A percentile compares a stretch with the other conserved stretches of the same genome.
Conservation (phyloP, 2,888 invertebrate species). For the Ptycholaimellus sp. region DNA sequence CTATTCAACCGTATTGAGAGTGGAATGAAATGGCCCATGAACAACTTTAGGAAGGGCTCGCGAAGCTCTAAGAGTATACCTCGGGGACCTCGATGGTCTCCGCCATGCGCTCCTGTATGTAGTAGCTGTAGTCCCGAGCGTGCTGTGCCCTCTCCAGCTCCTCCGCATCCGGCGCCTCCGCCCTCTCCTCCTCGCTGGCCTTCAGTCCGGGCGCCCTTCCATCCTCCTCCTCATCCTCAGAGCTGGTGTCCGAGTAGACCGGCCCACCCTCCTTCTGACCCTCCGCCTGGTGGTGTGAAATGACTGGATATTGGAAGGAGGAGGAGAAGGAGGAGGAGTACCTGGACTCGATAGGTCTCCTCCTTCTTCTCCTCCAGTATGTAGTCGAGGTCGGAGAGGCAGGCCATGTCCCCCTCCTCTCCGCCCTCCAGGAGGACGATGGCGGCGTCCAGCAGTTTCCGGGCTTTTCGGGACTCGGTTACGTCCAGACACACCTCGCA, state of each 20-base stretch:
- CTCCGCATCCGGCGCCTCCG: background rate
- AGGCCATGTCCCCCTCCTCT: constrained; percentile 5
- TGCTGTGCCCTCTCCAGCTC: constrained; percentile 8
- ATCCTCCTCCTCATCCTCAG: constrained; percentile 2
- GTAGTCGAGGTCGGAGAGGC: constrained; percentile 7
- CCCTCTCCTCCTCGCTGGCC: constrained; percentile 1
- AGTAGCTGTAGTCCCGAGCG: constrained; percentile 7
- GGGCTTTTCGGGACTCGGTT: constrained; percentile 1
- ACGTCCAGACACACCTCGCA: constrained; percentile 6
- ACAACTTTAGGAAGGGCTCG: too few species aligned
- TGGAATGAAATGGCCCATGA: too few species aligned
- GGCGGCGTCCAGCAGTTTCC: constrained; percentile 7
- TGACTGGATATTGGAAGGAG: too few species aligned
- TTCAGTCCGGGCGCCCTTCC: constrained; percentile 1
- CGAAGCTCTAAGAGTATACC: too few species aligned
- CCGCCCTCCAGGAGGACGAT: constrained; percentile 7
- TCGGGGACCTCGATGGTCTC: background rate
- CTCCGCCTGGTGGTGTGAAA: constrained; percentile 2
- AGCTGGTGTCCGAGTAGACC: background rate
- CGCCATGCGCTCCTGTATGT: background rate
- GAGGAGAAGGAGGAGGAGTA: too few species aligned
- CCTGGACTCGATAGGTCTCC: too few species aligned
- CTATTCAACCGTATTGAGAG: too few species aligned
- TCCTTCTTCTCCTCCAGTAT: constrained; percentile 7
- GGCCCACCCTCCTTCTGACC: background rate